phyloP scores from a whole-genome alignment of 2,888 invertebrate species.

The Synanthedon vespiformis region DNA sequence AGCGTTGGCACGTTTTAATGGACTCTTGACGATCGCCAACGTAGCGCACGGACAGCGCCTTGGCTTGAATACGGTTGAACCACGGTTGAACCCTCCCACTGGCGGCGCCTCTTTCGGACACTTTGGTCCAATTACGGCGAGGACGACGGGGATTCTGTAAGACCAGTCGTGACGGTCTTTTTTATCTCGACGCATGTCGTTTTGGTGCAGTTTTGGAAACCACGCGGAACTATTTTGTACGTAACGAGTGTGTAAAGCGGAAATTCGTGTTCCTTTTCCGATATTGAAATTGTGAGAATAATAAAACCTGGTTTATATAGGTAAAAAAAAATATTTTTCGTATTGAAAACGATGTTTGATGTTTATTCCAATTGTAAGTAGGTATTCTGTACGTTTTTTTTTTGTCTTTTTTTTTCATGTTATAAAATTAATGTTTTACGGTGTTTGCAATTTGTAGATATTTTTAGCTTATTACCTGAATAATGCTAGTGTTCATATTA shows the following conservation, averaged over 20 bases:
- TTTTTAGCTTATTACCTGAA: background rate
- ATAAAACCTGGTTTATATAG: too few species aligned
- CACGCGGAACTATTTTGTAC: background rate
- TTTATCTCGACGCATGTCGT: conserved; percentile 11
- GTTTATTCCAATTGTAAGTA: background rate
- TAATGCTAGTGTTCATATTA: too few species aligned
- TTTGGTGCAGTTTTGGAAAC: conserved; percentile 6
- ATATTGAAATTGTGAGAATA: too few species aligned
- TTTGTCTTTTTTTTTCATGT: background rate
- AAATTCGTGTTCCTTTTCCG: too few species aligned
- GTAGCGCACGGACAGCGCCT: conserved; percentile 34
- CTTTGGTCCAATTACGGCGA: background rate
- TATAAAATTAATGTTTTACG: background rate
- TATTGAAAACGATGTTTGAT: background rate
- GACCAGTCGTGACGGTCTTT: background rate
- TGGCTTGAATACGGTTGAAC: conserved; percentile 20
- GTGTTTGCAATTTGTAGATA: background rate
- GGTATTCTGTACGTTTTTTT: background rate
- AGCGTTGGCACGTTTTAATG: conserved; percentile 93
- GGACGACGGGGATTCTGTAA: background rate
- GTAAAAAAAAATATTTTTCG: too few species aligned
- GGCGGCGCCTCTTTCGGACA: conserved; percentile 9
- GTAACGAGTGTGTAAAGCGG: too few species aligned
- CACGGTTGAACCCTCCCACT: conserved; percentile 10
- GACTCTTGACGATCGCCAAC: conserved; percentile 74